Evolutionary conservation across 2,888 invertebrate species (phyloP).

Genomic region (Unio delphinus): DNA sequence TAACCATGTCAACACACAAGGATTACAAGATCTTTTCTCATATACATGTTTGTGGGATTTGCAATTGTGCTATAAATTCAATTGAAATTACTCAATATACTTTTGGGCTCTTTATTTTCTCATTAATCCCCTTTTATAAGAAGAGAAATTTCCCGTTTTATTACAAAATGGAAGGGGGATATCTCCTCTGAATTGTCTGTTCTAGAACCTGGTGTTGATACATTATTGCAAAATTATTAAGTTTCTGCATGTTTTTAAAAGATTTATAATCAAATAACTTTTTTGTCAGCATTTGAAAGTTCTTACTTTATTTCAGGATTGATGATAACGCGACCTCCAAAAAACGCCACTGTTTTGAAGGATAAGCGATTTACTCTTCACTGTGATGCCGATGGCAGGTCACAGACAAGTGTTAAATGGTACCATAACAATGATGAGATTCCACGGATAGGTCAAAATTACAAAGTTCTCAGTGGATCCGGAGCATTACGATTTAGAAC

Average conservation of each 20-base stretch:
- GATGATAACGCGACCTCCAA: constrained; percentile 51
- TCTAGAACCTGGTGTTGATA: too few species aligned
- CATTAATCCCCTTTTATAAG: too few species aligned
- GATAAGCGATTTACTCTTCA: constrained; percentile 44
- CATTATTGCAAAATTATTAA: too few species aligned
- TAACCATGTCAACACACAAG: too few species aligned
- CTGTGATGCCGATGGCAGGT: constrained; percentile 47
- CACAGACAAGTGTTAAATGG: constrained; percentile 45
- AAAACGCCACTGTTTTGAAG: constrained; percentile 50
- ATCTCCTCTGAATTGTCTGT: too few species aligned
- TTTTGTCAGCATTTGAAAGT: not conserved
- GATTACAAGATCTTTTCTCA: too few species aligned
- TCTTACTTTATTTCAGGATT: constrained; percentile 38
- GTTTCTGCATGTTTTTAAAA: not conserved
- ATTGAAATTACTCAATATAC: too few species aligned
- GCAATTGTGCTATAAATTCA: too few species aligned
- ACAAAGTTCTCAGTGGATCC: constrained; percentile 37
- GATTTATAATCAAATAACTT: not conserved
- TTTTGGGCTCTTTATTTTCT: too few species aligned
- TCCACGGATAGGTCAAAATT: constrained; percentile 39
- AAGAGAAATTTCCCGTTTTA: too few species aligned
- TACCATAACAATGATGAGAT: constrained; percentile 47
- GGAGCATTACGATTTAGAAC: constrained; percentile 52
- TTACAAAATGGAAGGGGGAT: too few species aligned
- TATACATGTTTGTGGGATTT: too few species aligned